phyloP scores from a whole-genome alignment of 1,140 invertebrate species.

The Pseudomyrmex dendroicus region DNA sequence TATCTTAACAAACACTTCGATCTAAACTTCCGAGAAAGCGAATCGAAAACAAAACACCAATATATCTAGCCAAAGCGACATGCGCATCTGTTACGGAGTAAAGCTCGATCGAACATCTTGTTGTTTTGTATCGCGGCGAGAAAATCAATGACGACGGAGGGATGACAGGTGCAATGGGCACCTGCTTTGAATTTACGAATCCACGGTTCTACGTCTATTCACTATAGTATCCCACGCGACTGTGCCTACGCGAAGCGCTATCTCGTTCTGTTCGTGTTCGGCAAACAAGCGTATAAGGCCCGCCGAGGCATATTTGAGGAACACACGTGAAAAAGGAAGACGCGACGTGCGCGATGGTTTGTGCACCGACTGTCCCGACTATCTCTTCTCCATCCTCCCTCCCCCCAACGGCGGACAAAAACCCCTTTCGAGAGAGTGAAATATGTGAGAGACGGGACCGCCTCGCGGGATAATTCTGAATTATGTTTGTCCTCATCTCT shows the following conservation, averaged over 20 bases:
- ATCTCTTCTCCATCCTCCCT: constrained; percentile 62
- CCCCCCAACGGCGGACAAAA: constrained; percentile 58
- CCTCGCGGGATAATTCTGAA: constrained; percentile 83
- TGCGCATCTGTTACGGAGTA: not conserved
- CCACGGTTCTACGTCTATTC: constrained; percentile 56
- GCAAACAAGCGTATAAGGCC: constrained; percentile 12
- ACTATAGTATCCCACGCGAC: constrained; percentile 31
- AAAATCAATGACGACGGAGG: not conserved
- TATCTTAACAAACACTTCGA: no score
- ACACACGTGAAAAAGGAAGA: constrained; percentile 56
- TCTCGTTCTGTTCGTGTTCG: not conserved
- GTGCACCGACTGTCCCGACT: constrained; percentile 58
- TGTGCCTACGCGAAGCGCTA: not conserved
- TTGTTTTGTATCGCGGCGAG: constrained; percentile 10
- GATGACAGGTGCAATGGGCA: constrained; percentile 76
- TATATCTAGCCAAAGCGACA: not conserved
- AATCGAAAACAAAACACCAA: not conserved
- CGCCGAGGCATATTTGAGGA: constrained; percentile 45
- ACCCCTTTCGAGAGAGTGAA: constrained; percentile 79
- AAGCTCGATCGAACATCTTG: constrained; percentile 15
- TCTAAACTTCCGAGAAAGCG: no score
- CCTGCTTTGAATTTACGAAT: constrained; percentile 74
- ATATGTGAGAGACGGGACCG: constrained; percentile 79
- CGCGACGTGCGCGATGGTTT: not conserved
- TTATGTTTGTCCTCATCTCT: constrained; percentile 81